Conservation (phyloP, 1,140 invertebrate genomes). For the Ceratina calcarata region DNA sequence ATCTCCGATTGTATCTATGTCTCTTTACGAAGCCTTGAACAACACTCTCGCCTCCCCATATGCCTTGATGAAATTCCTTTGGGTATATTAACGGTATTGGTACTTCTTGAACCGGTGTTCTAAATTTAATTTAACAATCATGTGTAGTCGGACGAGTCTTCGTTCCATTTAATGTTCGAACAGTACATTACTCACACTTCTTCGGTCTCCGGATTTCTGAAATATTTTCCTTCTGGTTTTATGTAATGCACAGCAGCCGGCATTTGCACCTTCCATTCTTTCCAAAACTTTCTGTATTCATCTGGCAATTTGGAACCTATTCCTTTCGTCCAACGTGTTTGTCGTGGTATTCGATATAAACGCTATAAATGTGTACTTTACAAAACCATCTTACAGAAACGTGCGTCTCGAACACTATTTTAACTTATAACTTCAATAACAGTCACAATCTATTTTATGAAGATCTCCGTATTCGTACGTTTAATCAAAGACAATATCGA, state of each 20-base stretch:
- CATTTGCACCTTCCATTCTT: constrained; percentile 88
- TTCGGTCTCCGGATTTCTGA: constrained; percentile 86
- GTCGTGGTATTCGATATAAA: constrained; percentile 65
- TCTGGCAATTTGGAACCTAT: constrained; percentile 87
- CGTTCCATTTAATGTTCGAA: not conserved
- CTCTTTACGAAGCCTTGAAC: constrained; percentile 93
- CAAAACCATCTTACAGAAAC: no score
- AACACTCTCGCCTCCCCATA: constrained; percentile 98
- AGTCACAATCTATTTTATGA: no score
- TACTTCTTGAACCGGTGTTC: constrained; percentile 86
- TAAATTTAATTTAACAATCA: constrained; percentile 60
- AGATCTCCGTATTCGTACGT: no score
- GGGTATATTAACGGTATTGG: constrained; percentile 90
- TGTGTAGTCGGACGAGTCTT: not conserved
- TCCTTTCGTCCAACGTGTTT: constrained; percentile 82
- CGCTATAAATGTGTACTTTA: constrained; percentile 9
- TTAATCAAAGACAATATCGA: no score
- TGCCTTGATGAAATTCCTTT: constrained; percentile 89
- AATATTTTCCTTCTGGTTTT: constrained; percentile 87
- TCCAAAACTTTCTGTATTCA: constrained; percentile 93
- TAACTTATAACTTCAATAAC: no score
- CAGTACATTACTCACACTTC: constrained; percentile 82
- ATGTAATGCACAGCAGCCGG: constrained; percentile 93
- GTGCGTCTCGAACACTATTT: no score
- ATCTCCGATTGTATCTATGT: constrained; percentile 81